Evolutionary conservation across 2,888 invertebrate species (phyloP).

Genomic region (Philhelius pedissequus): DNA sequence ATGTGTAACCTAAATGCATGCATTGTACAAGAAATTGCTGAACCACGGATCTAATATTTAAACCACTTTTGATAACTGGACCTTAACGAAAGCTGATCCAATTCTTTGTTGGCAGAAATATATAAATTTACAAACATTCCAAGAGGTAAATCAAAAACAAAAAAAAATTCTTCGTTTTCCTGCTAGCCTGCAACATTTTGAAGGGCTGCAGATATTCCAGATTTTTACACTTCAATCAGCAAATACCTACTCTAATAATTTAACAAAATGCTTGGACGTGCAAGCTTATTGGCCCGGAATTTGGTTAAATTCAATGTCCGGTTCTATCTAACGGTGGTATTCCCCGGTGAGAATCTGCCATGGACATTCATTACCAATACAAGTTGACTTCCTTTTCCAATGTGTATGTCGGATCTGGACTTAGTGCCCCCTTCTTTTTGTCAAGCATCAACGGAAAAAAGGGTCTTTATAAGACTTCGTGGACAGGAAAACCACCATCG

Average conservation of each 20-base stretch:
- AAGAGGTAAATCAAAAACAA: no score
- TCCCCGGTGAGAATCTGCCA: slow-evolving; percentile 89
- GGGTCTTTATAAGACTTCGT: slow-evolving; percentile 20
- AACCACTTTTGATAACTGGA: no score
- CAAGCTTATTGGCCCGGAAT: slow-evolving; percentile 76
- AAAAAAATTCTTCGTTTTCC: slow-evolving; percentile 1
- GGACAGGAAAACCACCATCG: no score
- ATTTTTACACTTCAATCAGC: background rate
- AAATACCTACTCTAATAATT: background rate
- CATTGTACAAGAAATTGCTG: no score
- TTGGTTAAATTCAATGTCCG: slow-evolving; percentile 75
- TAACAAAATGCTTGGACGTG: slow-evolving; percentile 76
- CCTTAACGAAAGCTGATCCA: no score
- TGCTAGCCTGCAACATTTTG: background rate
- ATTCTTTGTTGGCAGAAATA: no score
- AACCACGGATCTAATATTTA: no score
- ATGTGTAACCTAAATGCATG: no score
- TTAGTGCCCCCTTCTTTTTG: slow-evolving; percentile 88
- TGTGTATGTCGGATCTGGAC: slow-evolving; percentile 88
- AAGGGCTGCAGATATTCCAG: slow-evolving; percentile 2
- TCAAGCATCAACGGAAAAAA: slow-evolving; percentile 85
- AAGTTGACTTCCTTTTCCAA: slow-evolving; percentile 86
- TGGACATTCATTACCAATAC: slow-evolving; percentile 86
- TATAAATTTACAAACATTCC: no score
- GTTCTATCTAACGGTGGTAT: slow-evolving; percentile 79